These are phyloP conservation scores for Bradysia coprophila DNA, from an alignment of 1,140 invertebrate genomes.

Conservation along the genomic window DNA sequence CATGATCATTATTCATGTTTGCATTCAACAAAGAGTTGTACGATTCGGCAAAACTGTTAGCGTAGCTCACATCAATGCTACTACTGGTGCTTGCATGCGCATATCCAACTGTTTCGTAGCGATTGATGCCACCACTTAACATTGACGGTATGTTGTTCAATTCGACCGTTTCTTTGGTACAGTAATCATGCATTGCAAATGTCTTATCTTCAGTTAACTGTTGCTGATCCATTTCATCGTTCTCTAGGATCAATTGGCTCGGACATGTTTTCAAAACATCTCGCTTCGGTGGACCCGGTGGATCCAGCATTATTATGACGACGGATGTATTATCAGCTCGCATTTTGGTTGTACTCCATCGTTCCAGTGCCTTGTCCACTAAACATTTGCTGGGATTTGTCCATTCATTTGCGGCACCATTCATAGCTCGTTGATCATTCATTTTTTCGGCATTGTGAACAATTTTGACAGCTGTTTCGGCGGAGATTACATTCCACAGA, in stretches of 20 bases:
- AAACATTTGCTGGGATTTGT: constrained; percentile 81
- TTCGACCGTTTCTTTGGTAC: not conserved
- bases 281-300: constrained; percentile 52
- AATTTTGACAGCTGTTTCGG: constrained; percentile 64
- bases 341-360: constrained; percentile 59
- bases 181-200: not conserved
- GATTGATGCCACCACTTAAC: not conserved
- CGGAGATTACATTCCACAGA: constrained; percentile 85
- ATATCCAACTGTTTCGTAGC: not conserved
- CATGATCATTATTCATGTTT: constrained; percentile 7
- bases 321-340: constrained; percentile 91
- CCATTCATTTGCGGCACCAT: constrained; percentile 34
- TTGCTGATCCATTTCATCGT: not conserved
- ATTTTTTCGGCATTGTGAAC: constrained; percentile 65
- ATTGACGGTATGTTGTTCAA: not conserved
- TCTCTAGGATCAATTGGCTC: not conserved
- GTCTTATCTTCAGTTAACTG: not conserved
- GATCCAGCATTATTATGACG: constrained; percentile 82
- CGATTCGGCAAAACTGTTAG: constrained; percentile 18
- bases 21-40: constrained; percentile 15
- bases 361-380: constrained; percentile 68
- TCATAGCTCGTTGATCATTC: constrained; percentile 42
- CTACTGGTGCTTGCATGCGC: not conserved
- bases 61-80: not conserved
- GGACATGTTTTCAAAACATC: not conserved